Evolutionary conservation across 2,113 vertebrate genomes (phyloP).

Genomic region (Mugil cephalus): DNA sequence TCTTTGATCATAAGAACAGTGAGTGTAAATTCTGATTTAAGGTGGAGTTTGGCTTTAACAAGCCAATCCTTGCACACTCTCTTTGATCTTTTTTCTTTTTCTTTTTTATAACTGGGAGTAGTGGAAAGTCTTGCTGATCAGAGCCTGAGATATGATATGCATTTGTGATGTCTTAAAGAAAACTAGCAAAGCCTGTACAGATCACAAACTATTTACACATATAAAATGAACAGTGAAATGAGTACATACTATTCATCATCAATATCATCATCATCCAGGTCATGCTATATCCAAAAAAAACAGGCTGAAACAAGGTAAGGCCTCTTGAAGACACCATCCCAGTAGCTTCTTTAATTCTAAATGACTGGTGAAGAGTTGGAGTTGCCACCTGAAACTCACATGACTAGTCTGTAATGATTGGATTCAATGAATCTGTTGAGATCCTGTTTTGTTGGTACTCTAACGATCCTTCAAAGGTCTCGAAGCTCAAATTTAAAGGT

Average conservation of each 20-base stretch:
- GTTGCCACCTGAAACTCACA: no score
- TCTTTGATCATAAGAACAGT: constrained; percentile 68
- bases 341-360: no score
- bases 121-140: constrained; percentile 50
- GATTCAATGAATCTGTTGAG: no score
- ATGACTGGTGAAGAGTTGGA: no score
- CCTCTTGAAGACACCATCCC: no score
- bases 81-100: constrained; percentile 64
- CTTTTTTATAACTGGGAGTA: constrained; percentile 40
- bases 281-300: no score
- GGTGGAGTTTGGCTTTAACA: constrained; percentile 69
- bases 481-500: no score
- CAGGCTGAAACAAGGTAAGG: no score
- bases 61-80: constrained; percentile 49
- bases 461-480: no score
- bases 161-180: constrained; percentile 28
- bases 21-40: constrained; percentile 66
- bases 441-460: no score
- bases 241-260: not conserved
- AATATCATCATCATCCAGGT: no score
- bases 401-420: no score
- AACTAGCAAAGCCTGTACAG: constrained; percentile 7
- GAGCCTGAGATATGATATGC: constrained; percentile 26
- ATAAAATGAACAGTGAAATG: not conserved
- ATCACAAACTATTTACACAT: constrained; percentile 1